Percentiles rank a stretch among this genome's conserved stretches.
These are phyloP conservation scores for Cavia aperea DNA, from an alignment of 2,113 vertebrate genomes.

Conservation along the genomic window DNA sequence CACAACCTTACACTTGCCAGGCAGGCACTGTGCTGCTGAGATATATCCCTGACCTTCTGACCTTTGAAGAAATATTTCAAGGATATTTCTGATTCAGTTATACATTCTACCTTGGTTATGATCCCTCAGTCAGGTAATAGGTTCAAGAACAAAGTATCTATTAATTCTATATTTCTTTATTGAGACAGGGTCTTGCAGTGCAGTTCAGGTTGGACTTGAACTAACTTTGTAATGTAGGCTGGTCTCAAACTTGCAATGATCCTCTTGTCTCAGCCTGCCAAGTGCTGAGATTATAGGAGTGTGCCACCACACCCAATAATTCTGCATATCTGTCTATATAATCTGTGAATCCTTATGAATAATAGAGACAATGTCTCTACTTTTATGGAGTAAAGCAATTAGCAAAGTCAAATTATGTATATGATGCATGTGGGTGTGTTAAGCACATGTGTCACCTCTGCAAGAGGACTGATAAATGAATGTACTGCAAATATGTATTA, in stretches of 20 bases:
- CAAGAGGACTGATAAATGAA: background rate
- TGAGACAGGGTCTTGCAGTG: too few relatives aligned
- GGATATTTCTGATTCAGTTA: constrained; percentile 24
- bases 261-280: too few relatives aligned
- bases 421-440: background rate
- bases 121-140: background rate
- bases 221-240: too few relatives aligned
- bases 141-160: constrained; percentile 2
- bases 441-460: background rate
- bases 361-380: background rate
- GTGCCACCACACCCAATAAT: too few relatives aligned
- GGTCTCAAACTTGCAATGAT: too few relatives aligned
- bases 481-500: background rate
- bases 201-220: too few relatives aligned
- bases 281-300: too few relatives aligned
- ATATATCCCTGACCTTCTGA: too few relatives aligned
- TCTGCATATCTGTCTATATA: background rate
- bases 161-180: background rate
- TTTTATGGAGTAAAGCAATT: background rate
- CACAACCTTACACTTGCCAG: too few relatives aligned
- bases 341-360: background rate
- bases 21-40: too few relatives aligned
- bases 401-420: background rate
- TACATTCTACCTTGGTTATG: background rate
- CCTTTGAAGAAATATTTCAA: background rate